These are phyloP conservation scores for Xiphydria camelus DNA, from an alignment of 2,888 invertebrate genomes.

Conservation along the genomic window DNA sequence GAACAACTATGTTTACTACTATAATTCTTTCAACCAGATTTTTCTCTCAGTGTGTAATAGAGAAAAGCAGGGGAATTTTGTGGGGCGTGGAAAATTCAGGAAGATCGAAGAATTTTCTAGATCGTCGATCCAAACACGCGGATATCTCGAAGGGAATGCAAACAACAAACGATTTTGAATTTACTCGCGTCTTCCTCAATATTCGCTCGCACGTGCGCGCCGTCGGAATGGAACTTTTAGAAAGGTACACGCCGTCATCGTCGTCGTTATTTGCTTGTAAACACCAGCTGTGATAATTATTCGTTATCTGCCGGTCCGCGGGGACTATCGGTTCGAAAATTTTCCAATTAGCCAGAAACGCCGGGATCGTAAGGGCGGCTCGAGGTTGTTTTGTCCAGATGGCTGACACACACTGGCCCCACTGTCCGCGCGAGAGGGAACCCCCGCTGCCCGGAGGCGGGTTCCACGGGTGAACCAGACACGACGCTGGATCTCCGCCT, in stretches of 20 bases:
- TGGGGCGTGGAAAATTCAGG: no score
- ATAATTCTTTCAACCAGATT: no score
- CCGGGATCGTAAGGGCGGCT: conserved; percentile 7
- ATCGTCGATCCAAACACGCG: no score
- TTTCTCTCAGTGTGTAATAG: no score
- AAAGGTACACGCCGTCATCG: not conserved
- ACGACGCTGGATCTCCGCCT: not conserved
- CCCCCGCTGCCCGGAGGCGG: no score
- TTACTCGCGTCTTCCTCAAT: no score
- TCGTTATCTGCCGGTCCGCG: conserved; percentile 18
- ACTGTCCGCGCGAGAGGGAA: conserved; percentile 1
- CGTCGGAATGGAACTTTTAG: not conserved
- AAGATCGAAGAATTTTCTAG: no score
- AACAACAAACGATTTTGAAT: no score
- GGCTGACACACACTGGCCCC: conserved; percentile 4
- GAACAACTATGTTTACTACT: no score
- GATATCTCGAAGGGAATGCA: no score
- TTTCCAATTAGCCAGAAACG: conserved; percentile 38
- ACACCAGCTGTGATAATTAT: not conserved
- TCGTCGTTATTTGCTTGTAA: not conserved
- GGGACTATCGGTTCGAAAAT: conserved; percentile 27
- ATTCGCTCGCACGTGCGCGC: no score
- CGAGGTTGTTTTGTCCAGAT: conserved; percentile 8
- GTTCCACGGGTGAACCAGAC: not conserved
- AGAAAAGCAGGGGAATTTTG: no score